Percentiles rank a stretch among this genome's conserved stretches.
These are phyloP conservation scores for Lagocephalus sceleratus DNA, from an alignment of 2,797 vertebrate species.

Conservation along the genomic window DNA sequence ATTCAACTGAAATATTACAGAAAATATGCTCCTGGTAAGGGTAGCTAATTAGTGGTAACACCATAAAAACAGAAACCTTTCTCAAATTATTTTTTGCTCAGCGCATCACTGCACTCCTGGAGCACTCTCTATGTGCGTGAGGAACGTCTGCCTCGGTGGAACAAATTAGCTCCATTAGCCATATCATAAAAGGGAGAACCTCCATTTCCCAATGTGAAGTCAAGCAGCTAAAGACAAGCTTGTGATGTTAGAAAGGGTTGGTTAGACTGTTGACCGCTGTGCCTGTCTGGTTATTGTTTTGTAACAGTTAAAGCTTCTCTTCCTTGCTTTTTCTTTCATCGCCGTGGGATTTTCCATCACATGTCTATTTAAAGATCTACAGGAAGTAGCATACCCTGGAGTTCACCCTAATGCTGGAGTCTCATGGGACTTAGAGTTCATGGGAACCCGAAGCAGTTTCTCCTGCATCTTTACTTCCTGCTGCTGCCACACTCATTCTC, in stretches of 20 bases:
- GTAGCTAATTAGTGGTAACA: slow-evolving; percentile 57
- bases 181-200: slow-evolving; percentile 56
- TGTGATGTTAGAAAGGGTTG: slow-evolving; percentile 24
- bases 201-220: not conserved
- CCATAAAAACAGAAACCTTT: slow-evolving; percentile 37
- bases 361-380: slow-evolving; percentile 59
- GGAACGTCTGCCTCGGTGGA: slow-evolving; percentile 64
- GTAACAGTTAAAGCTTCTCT: slow-evolving; percentile 13
- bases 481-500: slow-evolving; percentile 15
- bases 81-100: slow-evolving; percentile 47
- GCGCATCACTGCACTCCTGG: slow-evolving; percentile 54
- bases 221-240: not conserved
- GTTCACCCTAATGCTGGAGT: slow-evolving; percentile 44
- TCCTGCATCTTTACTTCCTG: slow-evolving; percentile 44
- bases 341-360: slow-evolving; percentile 52
- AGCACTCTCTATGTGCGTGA: slow-evolving; percentile 56
- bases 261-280: slow-evolving; percentile 36
- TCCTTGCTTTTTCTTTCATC: slow-evolving; percentile 11
- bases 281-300: slow-evolving; percentile 16
- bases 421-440: slow-evolving; percentile 62
- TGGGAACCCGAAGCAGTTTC: slow-evolving; percentile 61
- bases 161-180: slow-evolving; percentile 70
- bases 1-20: slow-evolving; percentile 51
- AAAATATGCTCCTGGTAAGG: slow-evolving; percentile 35
- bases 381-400: slow-evolving; percentile 54